Percentiles rank a stretch among this genome's conserved stretches.
Conservation (phyloP, 1,140 invertebrate species). For the Archegozetes longisetosus region DNA sequence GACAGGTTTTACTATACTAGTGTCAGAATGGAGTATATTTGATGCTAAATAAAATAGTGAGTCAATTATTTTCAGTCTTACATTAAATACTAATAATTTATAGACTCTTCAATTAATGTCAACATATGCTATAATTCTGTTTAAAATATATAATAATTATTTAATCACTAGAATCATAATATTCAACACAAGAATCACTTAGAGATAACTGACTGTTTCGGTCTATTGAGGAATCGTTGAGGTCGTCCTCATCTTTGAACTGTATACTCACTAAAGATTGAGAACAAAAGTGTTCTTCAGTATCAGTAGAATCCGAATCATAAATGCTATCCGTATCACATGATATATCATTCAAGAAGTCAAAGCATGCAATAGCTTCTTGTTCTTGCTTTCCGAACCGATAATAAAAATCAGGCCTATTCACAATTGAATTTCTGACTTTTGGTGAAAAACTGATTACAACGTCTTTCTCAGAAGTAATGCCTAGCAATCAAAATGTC, state of each 20-base stretch:
- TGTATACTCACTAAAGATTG: neutral
- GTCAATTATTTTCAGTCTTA: neutral
- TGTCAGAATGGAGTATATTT: no score
- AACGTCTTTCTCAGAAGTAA: slow-evolving; percentile 37
- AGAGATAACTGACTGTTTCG: neutral
- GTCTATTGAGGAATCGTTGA: neutral
- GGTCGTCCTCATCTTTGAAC: neutral
- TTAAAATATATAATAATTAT: neutral
- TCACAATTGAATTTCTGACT: slow-evolving; percentile 47
- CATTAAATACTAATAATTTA: neutral
- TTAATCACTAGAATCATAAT: neutral
- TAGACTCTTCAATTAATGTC: neutral
- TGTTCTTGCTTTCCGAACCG: slow-evolving; percentile 56
- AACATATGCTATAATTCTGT: neutral
- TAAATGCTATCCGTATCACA: slow-evolving; percentile 13
- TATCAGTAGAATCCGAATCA: neutral
- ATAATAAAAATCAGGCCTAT: slow-evolving; percentile 51
- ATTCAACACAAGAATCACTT: neutral
- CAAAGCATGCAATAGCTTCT: slow-evolving; percentile 56
- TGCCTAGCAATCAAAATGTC: slow-evolving; percentile 24
- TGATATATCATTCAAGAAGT: slow-evolving; percentile 52
- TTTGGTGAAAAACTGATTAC: slow-evolving; percentile 34
- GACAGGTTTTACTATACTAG: no score
- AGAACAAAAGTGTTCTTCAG: neutral
- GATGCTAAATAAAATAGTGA: no score